Percentiles rank a stretch among this genome's conserved stretches.
Evolutionary conservation across 1,140 invertebrate genomes (phyloP).

Genomic region (Dryas iulia): DNA sequence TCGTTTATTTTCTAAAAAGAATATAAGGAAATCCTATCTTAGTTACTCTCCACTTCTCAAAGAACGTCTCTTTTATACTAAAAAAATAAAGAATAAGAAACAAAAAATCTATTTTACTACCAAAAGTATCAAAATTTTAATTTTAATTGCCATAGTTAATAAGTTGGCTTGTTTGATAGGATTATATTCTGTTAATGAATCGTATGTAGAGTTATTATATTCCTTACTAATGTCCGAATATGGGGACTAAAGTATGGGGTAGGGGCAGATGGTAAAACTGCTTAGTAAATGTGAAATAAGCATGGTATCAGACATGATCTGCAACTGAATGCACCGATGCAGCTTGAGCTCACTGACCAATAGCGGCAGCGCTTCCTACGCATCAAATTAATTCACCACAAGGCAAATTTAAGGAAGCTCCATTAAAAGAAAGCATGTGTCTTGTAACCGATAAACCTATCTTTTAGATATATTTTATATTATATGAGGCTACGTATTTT

Average conservation of each 20-base stretch:
- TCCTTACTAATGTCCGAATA: slow-evolving; percentile 1
- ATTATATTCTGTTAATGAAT: neutral
- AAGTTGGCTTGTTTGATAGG: neutral
- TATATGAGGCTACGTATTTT: no score
- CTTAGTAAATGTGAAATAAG: slow-evolving; percentile 47
- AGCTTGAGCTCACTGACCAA: slow-evolving; percentile 64
- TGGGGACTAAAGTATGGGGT: slow-evolving; percentile 9
- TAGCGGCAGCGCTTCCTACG: slow-evolving; percentile 36
- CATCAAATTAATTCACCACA: slow-evolving; percentile 56
- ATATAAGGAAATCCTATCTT: no score
- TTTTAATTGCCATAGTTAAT: neutral
- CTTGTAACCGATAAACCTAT: slow-evolving; percentile 16
- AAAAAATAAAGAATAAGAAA: no score
- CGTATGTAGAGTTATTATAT: neutral
- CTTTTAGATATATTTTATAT: neutral
- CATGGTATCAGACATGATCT: slow-evolving; percentile 64
- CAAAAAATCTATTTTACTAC: neutral
- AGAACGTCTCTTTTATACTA: no score
- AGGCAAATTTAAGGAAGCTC: slow-evolving; percentile 42
- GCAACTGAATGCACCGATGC: slow-evolving; percentile 58
- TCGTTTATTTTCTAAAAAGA: no score
- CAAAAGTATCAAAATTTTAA: neutral
- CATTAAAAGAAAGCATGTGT: slow-evolving; percentile 19
- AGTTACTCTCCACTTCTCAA: no score
- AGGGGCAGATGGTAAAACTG: slow-evolving; percentile 60